Percentiles rank a stretch among this genome's conserved stretches.
These are phyloP conservation scores for Haliclona indistincta DNA, from an alignment of 37 sponge, comb jelly and placozoan genomes.

Conservation along the genomic window DNA sequence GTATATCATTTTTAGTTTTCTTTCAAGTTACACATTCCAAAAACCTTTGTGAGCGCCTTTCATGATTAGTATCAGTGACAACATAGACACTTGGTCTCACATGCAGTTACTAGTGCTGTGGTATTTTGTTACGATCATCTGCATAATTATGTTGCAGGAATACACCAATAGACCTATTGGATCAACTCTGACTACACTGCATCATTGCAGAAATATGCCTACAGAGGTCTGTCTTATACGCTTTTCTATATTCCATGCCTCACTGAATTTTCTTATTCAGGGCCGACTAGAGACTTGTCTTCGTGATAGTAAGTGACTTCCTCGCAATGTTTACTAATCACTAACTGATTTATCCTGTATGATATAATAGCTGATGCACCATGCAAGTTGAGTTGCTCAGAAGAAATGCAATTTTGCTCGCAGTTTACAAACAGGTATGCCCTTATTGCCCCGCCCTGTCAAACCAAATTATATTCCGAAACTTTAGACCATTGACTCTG, in stretches of 20 bases:
- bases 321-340: too few relatives aligned
- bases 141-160: constrained; percentile 2
- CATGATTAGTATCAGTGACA: too few relatives aligned
- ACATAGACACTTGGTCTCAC: too few relatives aligned
- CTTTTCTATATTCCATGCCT: not conserved
- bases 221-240: not conserved
- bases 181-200: constrained; percentile 49
- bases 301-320: constrained; percentile 10
- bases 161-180: constrained; percentile 6
- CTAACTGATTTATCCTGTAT: too few relatives aligned
- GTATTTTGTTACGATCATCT: too few relatives aligned
- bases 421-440: not conserved
- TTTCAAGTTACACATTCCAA: too few relatives aligned
- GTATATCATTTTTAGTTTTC: too few relatives aligned
- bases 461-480: not conserved
- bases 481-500: constrained; percentile 22
- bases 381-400: constrained; percentile 46
- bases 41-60: too few relatives aligned
- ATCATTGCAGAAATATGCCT: constrained; percentile 9
- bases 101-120: too few relatives aligned
- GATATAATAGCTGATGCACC: too few relatives aligned
- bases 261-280: not conserved
- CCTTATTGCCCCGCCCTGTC: not conserved
- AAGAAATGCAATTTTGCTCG: not conserved
- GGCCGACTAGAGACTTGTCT: not conserved